Base-by-base conservation (phyloP, 2,888 invertebrate species). In the Pheosia tremula region DNA sequence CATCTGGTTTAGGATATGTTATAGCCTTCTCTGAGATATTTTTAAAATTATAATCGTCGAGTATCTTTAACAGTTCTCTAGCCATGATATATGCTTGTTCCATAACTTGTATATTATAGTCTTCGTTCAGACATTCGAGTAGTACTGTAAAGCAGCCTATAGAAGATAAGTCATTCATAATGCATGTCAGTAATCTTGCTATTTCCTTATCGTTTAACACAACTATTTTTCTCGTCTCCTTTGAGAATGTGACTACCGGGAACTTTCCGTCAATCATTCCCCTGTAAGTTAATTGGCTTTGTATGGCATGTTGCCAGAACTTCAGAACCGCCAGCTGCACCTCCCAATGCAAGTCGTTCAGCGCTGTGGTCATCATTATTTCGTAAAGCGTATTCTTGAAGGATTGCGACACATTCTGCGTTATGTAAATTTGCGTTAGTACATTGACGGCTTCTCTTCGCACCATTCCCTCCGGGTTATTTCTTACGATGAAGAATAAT, bases 221-320 rank as follows among this genome's bases (percentile, higher is more conserved):
- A 4, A 97, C 95, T 56, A 97, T 97, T 86, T 96, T 97, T 65
- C 95, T 94, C 57, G 95, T 94, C 72, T 96, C 96, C 78, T 95
- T 96, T 0, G 96, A 96, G 80, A 97, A 97, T 0, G 96, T 97
- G 0, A 96, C 95, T 3, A 92, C 91, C 0, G 97, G 97, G 83
- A 97, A 97, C 4, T 89, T 93, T 0, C 96, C 96, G 77, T 97
- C 96, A 13, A 97, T 94, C 96, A 97, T 96, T 50, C 97, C 97
- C 83, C 79, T 73, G 50, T 83, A 61, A 3, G 71, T 67, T 1
- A 84, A 65, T n/a, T 95, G 94, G 4, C 92, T 94, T 38, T 91
- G 88, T 52, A 96, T 95, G 13, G 95, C 95, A 56, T 94, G 86
- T 56, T 94, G 90, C 96, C 97, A 97, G 74, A 96, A 97, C 57